Evolutionary conservation across 2,113 vertebrate genomes (phyloP), one percentile per base, ranked within the genome.

Genomic region (Sinocyclocheilus maitianheensis): DNA sequence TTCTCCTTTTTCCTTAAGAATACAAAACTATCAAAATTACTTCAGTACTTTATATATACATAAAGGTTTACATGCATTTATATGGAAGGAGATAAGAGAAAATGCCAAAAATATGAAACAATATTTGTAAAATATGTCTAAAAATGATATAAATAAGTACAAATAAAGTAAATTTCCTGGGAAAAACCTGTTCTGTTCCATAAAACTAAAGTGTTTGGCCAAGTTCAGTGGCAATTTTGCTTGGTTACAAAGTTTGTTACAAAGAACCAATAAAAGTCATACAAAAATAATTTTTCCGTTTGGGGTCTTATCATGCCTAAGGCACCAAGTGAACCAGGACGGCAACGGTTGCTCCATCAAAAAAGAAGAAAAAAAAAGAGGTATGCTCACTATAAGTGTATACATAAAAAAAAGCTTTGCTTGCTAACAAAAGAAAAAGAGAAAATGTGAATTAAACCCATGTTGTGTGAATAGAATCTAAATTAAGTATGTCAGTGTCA

Each of bases 371-470:
- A 62, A 40, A 87, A 30, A 46, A 62, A 85, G 0, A 48, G 46
- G 46, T 48, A 11, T 48, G 10, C 34, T 87, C 67, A 84, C 71
- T 78, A 77, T 85, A 71, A 43, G 63, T 86, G 87, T 82, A 85
- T 89, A 51, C 84, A 84, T 86, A 90, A 13, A 43, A 13, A 18
- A 26, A 81, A 48, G n/a, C 40, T 11, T 48, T 26, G 60, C 37
- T 46, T 9, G 37, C 58, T 10, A 37, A 12, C 55, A 80, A 58
- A 76, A 40, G 11, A 26, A 43, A 75, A 20, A 40, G 7, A 10
- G n/a, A 18, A 43, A 81, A 20, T 26, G 12, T 67, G 62, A 67
- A 67, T 20, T 6, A 34, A 83, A 53, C 24, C 26, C 24, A 48
- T 20, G 43, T 18, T 69, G 43, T n/a, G 18, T 67, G 46, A 46